Base-by-base conservation (phyloP, 2,888 invertebrate genomes). In the Xylophagus ater region DNA sequence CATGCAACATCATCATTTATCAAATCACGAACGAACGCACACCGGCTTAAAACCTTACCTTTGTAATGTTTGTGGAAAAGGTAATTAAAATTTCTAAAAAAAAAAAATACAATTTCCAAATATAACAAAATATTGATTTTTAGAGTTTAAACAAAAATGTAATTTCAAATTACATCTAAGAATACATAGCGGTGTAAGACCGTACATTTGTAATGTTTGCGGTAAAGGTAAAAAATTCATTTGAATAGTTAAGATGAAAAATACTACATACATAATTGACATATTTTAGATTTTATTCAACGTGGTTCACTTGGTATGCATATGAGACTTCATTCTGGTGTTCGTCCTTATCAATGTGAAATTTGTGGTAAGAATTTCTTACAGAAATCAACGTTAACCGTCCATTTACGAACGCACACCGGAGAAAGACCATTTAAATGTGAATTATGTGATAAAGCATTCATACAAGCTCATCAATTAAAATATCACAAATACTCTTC, bases 361-460 rank as follows among this genome's bases (percentile, higher is more conserved):
- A 19, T 43, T n/a, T 47, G 47, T 28, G 47, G 47, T 10, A 47
- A 47, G 35, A 40, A 46, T 24, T 47, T 47, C 17, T 34, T 41
- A 13, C 47, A 47, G 37, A 47, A 39, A 33, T 45, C 44, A 7
- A 41, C 47, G 7, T 28, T 47, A 24, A 45, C 38, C n/a, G 43
- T 45, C 8, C 47, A 47, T 34, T 12, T 43, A 8, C 45, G 47
- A 15, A 45, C 41, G 3, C 47, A 47, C 28, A 47, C 47, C 3
- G 45, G 45, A 4, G 47, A 47, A 34, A 33, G 29, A 13, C 47
- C 47, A 3, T 47, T 30, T 24, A 43, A 47, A 36, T 47, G 47
- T 26, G 42, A 40, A 26, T 35, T 28, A 12, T 47, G 47, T 17
- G 36, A 40, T 13, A 34, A 38, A 29, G 35, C 42, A 5, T 46